A percentile compares a stretch with the other conserved stretches of the same genome.
These are phyloP conservation scores for Atta colombica DNA, from an alignment of 1,140 invertebrate species.

Conservation along the genomic window DNA sequence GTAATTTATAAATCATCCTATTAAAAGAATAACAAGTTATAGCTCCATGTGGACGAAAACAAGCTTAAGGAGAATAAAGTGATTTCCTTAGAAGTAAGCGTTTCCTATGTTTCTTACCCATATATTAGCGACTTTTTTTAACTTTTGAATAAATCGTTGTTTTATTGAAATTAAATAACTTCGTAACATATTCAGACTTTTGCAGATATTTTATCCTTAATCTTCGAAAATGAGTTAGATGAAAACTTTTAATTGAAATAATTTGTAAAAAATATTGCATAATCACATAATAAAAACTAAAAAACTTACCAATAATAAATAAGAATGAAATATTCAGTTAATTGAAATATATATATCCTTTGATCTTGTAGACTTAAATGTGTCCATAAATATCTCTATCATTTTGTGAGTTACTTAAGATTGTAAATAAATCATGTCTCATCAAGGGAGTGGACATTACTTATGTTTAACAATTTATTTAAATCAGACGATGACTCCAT, in stretches of 20 bases:
- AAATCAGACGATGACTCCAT: conserved; percentile 80
- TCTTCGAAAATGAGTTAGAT: background rate
- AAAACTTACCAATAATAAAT: conserved; percentile 21
- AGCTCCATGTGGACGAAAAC: conserved; percentile 72
- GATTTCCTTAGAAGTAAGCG: conserved; percentile 71
- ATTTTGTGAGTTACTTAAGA: background rate
- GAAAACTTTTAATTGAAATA: conserved; percentile 19
- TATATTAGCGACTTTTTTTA: background rate
- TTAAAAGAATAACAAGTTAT: conserved; percentile 74
- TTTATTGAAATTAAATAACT: conserved; percentile 16
- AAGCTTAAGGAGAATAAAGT: conserved; percentile 75
- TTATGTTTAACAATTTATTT: conserved; percentile 82
- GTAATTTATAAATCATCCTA: conserved; percentile 75
- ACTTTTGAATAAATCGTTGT: background rate
- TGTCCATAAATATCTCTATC: background rate
- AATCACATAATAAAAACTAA: background rate
- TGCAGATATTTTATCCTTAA: background rate
- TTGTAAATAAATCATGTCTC: background rate
- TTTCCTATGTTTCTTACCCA: conserved; percentile 17
- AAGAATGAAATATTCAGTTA: background rate
- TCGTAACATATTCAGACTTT: background rate
- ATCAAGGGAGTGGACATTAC: conserved; percentile 13
- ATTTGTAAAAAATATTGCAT: background rate
- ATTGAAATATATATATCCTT: conserved; percentile 27
- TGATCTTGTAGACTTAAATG: background rate